phyloP scores from a whole-genome alignment of 2,797 vertebrate species.

The Steatocranus sp. region DNA sequence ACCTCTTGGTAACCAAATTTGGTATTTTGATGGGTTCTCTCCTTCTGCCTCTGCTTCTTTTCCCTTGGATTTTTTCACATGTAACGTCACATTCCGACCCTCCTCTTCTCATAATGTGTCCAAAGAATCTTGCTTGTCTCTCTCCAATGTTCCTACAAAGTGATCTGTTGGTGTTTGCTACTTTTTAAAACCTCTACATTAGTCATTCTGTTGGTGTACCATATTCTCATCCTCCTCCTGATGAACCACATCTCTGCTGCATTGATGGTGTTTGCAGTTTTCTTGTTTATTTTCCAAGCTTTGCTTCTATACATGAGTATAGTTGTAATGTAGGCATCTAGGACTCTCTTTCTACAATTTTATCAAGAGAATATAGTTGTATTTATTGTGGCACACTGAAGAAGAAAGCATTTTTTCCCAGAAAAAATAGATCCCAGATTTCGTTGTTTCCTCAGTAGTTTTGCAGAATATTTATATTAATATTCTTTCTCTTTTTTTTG shows the following conservation, averaged over 20 bases:
- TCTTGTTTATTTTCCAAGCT: neutral
- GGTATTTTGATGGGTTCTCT: neutral
- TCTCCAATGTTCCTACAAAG: neutral
- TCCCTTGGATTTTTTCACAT: neutral
- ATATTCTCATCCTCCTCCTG: neutral
- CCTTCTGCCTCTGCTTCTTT: neutral
- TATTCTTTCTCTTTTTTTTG: neutral
- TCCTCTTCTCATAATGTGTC: neutral
- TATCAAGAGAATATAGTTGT: neutral
- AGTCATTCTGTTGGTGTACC: neutral
- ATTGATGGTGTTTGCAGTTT: neutral
- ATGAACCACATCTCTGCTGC: neutral
- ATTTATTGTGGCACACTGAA: neutral
- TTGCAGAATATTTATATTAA: neutral
- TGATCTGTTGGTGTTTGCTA: neutral
- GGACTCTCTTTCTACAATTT: neutral
- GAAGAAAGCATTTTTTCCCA: neutral
- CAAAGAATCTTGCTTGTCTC: neutral
- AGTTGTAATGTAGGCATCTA: neutral
- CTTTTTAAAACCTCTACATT: neutral
- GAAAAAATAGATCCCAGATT: neutral
- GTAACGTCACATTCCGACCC: neutral
- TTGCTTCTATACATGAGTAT: neutral
- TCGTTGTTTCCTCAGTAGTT: accelerated
- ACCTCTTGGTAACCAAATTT: neutral